Base-by-base conservation (phyloP, 2,888 invertebrate genomes). In the Hypena proboscidalis region DNA sequence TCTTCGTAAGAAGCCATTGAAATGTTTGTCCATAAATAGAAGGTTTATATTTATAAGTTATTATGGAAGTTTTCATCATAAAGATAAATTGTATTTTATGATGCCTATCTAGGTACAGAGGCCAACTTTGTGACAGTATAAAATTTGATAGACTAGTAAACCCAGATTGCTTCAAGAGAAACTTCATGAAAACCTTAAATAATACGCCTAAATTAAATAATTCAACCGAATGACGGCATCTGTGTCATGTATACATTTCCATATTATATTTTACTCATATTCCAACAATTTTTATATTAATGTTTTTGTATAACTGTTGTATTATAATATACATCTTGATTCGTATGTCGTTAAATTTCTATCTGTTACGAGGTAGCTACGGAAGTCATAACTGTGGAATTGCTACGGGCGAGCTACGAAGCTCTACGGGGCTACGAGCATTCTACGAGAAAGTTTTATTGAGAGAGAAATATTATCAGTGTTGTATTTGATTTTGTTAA, bases 291-390 rank as follows among this genome's bases (percentile, higher is more conserved):
- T 55, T 58, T 52, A 38, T 55, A 66, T 67, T 58, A 46, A 47
- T 58, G 51, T 60, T 58, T 53, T 65, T 53, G 50, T 62, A 45
- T 49, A 35, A 22, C 49, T 58, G 31, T 63, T 67, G 48, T 63
- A 58, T 31, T 35, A 47, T 66, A 58, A 34, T 48, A 44, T 44
- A 32, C 15, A 21, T 51, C 25, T 51, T 26, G 10, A 40, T 34
- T 46, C 17, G 19, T 40, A 46, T 45, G 37, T 3, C 31, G 19
- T 43, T 42, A 20, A 14, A 13, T 7, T 22, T 44, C 23, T 42
- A 30, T 2, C 25, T 42, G 34, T 39, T 38, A 42, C 23, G 47
- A 32, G 14, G 6, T 11, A 26, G 14, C 3, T 15, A 21, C 11
- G 10, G 7, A 7, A 9, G 10, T 10, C 10, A 7, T 21, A 32